Evolutionary conservation across 2,797 vertebrate genomes (phyloP), one percentile per base, ranked within the genome.

Genomic region (Eidolon dupreanum): DNA sequence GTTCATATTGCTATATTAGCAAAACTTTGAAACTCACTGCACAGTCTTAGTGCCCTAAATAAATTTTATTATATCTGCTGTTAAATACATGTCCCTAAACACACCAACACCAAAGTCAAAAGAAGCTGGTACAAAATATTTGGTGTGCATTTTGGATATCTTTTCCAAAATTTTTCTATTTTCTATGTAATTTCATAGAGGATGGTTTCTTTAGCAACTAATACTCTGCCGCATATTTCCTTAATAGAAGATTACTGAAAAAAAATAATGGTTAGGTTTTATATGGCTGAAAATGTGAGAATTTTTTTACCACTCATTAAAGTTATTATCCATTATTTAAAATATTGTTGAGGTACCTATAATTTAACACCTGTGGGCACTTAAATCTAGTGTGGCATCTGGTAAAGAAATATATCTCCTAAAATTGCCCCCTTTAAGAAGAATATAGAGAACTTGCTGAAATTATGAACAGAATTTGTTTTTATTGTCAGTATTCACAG

Each of bases 151-250:
- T 85, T 79, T 81, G 26, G 13, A 24, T 61, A 53, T 26, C 5
- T 51, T 63, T 84, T 36, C 10, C 41, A 33, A 71, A 91, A 46
- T 17, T 63, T 55, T 61, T 78, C 6, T 51, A 33, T 77, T 95
- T 86, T 83, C 57, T 53, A 55, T 75, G 77, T 16, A 81, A 16
- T 66, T 74, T 81, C 59, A 74, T 33, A 36, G 11, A 79, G 1
- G 9, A 55, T 74, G 17, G 81, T 94, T 94, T 87, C 75, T 77
- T 79, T 94, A 88, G 89, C 59, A 95, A 93, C 31, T 53, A 87
- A 77, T 36, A 57, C 6, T 75, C 9, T 74, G 55, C 33, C 17
- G 51, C 28, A 53, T 24, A 71, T 46, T 82, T 51, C 33, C 65
- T 68, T 57, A 78, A 28, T 8, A 83, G 24, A 38, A n/a, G 10